phyloP scores from a whole-genome alignment of 2,888 invertebrate genomes.

The Caenorhabditis zanzibari region DNA sequence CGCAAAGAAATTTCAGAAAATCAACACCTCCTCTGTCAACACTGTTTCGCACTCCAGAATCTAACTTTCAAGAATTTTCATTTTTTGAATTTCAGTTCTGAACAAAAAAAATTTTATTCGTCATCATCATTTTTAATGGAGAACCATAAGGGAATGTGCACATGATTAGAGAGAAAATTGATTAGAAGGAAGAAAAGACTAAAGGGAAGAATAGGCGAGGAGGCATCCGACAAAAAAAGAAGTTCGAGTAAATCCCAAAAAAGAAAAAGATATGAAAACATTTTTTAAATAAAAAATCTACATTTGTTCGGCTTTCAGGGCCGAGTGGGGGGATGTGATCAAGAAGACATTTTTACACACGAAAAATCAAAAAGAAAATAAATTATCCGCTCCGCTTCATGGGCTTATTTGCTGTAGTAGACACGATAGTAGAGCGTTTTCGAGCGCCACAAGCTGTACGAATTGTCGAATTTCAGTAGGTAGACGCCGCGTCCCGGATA shows the following conservation, averaged over 20 bases:
- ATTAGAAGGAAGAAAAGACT: neutral
- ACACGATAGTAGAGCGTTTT: slow-evolving; percentile 99
- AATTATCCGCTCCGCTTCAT: no score
- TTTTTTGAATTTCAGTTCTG: no score
- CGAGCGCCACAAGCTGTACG: slow-evolving; percentile 98
- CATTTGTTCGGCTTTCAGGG: neutral
- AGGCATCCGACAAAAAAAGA: neutral
- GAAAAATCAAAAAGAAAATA: neutral
- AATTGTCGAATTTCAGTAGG: slow-evolving; percentile 98
- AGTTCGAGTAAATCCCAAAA: slow-evolving; percentile 18
- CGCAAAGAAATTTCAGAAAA: neutral
- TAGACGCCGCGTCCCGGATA: slow-evolving; percentile 99
- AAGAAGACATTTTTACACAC: neutral
- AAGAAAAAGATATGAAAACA: slow-evolving; percentile 25
- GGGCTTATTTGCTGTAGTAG: slow-evolving; percentile 88
- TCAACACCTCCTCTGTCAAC: no score
- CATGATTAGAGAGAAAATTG: neutral
- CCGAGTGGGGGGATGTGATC: neutral
- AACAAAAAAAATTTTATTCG: no score
- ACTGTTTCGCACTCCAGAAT: no score
- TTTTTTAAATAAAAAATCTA: slow-evolving; percentile 30
- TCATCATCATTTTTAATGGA: no score
- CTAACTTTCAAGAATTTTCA: no score
- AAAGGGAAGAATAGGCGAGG: neutral
- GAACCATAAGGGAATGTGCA: slow-evolving; percentile 1